Evolutionary conservation across 2,113 vertebrate species (phyloP).

Genomic region (Micromys minutus): DNA sequence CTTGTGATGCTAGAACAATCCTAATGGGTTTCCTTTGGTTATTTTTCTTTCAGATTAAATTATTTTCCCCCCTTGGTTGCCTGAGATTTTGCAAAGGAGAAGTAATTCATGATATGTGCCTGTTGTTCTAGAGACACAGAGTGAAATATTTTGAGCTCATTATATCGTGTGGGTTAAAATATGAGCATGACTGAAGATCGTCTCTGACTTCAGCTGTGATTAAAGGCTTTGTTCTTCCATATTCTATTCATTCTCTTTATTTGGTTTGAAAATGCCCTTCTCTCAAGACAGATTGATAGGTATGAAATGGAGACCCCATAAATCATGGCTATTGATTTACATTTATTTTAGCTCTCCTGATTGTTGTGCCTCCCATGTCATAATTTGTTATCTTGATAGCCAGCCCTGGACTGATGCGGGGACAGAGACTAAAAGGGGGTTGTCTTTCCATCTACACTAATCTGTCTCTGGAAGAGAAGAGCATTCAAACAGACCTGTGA

Average conservation of each 20-base stretch:
- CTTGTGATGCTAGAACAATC: constrained; percentile 73
- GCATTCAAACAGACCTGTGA: background rate
- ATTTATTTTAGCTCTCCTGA: constrained; percentile 53
- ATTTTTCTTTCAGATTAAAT: constrained; percentile 69
- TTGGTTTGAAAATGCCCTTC: constrained; percentile 54
- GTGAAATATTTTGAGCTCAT: constrained; percentile 56
- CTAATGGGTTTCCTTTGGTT: constrained; percentile 61
- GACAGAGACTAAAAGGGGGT: background rate
- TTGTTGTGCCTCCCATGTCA: constrained; percentile 47
- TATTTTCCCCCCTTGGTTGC: constrained; percentile 9
- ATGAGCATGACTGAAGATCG: constrained; percentile 45
- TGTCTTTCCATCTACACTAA: constrained; percentile 8
- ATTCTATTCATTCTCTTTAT: background rate
- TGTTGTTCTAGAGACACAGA: constrained; percentile 59
- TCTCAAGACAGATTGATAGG: constrained; percentile 65
- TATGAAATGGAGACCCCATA: constrained; percentile 1
- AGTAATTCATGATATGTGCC: constrained; percentile 38
- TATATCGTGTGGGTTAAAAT: constrained; percentile 50
- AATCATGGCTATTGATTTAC: constrained; percentile 71
- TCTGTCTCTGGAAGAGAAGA: constrained; percentile 14
- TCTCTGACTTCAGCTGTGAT: constrained; percentile 59
- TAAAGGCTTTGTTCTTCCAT: background rate
- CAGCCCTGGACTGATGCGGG: background rate
- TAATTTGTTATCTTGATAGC: constrained; percentile 65
- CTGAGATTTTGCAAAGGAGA: constrained; percentile 12